Percentiles rank a stretch among this genome's conserved stretches.
phyloP scores from a whole-genome alignment of 2,113 vertebrate species.

The Chaetodon trifascialis region DNA sequence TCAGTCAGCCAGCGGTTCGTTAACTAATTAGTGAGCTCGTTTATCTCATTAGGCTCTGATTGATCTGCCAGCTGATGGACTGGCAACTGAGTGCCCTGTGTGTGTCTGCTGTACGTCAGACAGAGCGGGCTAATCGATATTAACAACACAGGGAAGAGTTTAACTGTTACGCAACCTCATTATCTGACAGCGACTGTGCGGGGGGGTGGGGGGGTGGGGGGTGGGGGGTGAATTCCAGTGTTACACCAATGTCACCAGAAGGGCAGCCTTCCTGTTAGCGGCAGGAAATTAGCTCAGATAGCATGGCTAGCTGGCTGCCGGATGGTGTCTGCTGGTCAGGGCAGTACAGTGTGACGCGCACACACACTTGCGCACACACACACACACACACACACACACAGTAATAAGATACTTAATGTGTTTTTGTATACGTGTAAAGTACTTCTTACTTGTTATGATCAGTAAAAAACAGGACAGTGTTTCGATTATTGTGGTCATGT shows the following conservation, averaged over 20 bases:
- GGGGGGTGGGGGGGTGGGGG: not conserved
- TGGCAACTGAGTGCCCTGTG: slow-evolving; percentile 51
- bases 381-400: slow-evolving; percentile 9
- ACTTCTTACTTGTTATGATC: not conserved
- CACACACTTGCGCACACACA: slow-evolving; percentile 11
- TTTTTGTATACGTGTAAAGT: not conserved
- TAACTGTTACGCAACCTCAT: slow-evolving; percentile 74
- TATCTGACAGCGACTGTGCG: slow-evolving; percentile 42
- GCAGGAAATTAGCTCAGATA: slow-evolving; percentile 52
- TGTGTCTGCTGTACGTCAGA: slow-evolving; percentile 62
- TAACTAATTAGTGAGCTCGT: slow-evolving; percentile 75
- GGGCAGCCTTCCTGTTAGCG: slow-evolving; percentile 59
- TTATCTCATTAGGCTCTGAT: slow-evolving; percentile 78
- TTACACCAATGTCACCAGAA: slow-evolving; percentile 72
- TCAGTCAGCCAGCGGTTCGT: slow-evolving; percentile 67
- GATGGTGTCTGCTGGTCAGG: slow-evolving; percentile 16
- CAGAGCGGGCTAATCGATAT: slow-evolving; percentile 64
- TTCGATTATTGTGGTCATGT: not conserved
- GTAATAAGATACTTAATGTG: not conserved
- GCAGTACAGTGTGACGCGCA: not conserved
- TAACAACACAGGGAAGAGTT: slow-evolving; percentile 72
- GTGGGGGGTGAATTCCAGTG: slow-evolving; percentile 17
- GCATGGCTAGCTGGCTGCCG: slow-evolving; percentile 9
- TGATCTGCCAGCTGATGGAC: slow-evolving; percentile 76
- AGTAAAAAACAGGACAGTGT: not conserved